Conservation (phyloP, 2,797 vertebrate species). For the Manis pentadactyla region DNA sequence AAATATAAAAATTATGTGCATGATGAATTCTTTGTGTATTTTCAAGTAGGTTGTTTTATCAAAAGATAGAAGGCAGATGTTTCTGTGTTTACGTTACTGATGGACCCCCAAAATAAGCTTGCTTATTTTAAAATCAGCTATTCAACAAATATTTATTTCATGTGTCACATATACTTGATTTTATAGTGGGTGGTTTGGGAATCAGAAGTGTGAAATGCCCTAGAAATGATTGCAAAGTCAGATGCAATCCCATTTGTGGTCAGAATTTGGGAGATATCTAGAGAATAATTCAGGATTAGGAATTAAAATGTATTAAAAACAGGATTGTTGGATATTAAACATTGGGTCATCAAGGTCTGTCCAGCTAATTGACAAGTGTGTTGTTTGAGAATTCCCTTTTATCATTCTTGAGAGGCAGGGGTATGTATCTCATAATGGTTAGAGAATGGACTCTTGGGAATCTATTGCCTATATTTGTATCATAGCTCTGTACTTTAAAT, state of each 20-base stretch:
- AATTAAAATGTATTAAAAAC: neutral
- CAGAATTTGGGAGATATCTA: neutral
- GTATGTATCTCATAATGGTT: neutral
- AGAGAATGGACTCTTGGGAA: neutral
- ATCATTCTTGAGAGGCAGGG: neutral
- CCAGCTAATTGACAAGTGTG: neutral
- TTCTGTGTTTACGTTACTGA: neutral
- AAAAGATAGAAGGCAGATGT: neutral
- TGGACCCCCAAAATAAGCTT: neutral
- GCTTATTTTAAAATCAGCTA: neutral
- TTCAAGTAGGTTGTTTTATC: slow-evolving; percentile 21
- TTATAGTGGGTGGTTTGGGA: neutral
- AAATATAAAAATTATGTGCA: neutral
- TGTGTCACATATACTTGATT: slow-evolving; percentile 18
- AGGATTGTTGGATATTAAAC: neutral
- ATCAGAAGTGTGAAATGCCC: neutral
- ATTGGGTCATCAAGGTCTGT: neutral
- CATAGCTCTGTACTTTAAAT: neutral
- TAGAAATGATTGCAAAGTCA: neutral
- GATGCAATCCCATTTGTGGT: neutral
- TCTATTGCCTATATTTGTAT: neutral
- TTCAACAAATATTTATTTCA: neutral
- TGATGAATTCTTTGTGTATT: neutral
- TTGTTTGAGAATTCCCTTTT: neutral
- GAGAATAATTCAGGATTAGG: neutral